Conservation (phyloP, 2,888 invertebrate genomes). For the Parnassius glacialis region DNA sequence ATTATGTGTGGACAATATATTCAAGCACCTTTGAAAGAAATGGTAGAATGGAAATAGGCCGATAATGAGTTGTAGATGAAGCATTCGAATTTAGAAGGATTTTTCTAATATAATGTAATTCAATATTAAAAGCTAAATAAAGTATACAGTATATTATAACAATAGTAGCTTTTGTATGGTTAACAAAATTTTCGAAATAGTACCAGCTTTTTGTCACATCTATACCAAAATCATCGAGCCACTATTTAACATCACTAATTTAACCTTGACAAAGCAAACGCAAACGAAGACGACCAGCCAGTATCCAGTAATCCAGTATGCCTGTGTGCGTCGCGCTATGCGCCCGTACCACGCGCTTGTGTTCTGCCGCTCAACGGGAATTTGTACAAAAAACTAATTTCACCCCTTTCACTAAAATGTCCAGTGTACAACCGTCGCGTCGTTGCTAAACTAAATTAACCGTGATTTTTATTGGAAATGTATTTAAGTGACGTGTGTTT, state of each 20-base stretch:
- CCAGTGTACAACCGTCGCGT: not conserved
- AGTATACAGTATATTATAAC: no score
- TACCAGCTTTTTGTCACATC: not conserved
- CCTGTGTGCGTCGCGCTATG: conserved; percentile 18
- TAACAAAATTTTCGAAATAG: no score
- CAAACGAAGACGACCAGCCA: no score
- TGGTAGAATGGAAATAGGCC: no score
- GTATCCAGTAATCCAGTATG: conserved; percentile 7
- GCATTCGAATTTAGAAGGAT: no score
- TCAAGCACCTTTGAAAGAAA: no score
- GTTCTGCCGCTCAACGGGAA: not conserved
- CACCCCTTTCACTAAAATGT: not conserved
- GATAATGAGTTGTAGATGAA: no score
- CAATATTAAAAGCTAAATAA: no score
- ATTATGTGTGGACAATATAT: no score
- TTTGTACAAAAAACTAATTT: not conserved
- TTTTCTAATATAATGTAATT: no score
- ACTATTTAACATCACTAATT: not conserved
- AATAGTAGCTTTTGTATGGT: no score
- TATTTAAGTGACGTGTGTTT: not conserved
- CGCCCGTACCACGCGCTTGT: conserved; percentile 13
- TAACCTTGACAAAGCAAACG: conserved; percentile 5
- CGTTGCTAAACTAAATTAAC: not conserved
- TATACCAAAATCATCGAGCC: not conserved
- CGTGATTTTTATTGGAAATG: not conserved